phyloP scores from a whole-genome alignment of 2,113 vertebrate species.

The Desmodus rotundus region DNA sequence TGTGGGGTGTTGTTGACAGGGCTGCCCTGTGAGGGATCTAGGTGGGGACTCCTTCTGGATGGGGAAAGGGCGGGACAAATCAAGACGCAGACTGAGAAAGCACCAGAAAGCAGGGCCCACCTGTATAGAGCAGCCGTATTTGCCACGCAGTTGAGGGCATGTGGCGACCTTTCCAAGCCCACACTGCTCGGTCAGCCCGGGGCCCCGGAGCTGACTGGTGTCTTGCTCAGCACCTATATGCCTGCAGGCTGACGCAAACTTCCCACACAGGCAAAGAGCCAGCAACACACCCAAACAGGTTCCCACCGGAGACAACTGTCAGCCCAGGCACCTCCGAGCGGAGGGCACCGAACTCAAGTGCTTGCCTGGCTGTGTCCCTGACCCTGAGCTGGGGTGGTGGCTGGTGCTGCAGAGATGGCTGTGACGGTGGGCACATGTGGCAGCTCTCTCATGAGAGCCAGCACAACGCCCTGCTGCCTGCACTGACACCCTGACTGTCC shows the following conservation, averaged over 20 bases:
- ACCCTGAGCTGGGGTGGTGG: accelerated
- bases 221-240: neutral
- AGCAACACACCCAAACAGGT: neutral
- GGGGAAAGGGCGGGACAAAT: neutral
- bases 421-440: accelerated
- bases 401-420: neutral
- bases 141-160: neutral
- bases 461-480: neutral
- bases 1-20: neutral
- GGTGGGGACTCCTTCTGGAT: neutral
- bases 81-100: neutral
- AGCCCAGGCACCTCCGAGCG: neutral
- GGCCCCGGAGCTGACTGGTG: neutral
- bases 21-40: accelerated
- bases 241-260: accelerated
- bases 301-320: neutral
- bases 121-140: accelerated
- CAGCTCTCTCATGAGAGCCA: accelerated
- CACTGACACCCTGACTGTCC: neutral
- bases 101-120: neutral
- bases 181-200: accelerated
- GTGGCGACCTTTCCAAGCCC: neutral
- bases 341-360: neutral
- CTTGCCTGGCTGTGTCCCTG: accelerated
- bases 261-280: neutral